Percentiles rank a stretch among this genome's conserved stretches.
phyloP scores from a whole-genome alignment of 2,113 vertebrate species.

The Pardalotus punctatus region DNA sequence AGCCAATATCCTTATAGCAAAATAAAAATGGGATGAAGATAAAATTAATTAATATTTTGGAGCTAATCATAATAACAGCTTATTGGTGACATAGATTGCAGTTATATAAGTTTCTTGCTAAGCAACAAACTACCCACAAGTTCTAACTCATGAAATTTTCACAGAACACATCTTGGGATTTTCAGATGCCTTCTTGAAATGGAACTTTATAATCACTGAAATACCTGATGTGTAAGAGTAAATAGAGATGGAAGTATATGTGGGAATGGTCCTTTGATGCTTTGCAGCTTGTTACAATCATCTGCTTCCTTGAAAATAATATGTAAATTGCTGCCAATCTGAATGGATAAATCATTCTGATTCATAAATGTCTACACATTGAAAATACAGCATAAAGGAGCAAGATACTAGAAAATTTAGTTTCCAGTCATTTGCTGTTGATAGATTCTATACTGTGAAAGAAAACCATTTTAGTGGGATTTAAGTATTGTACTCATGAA shows the following conservation, averaged over 20 bases:
- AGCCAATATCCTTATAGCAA: not conserved
- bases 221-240: not conserved
- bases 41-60: conserved; percentile 3
- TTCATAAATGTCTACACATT: not conserved
- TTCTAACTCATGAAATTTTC: not conserved
- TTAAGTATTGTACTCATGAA: not conserved
- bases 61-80: not conserved
- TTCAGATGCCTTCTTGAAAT: not conserved
- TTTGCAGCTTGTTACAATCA: not conserved
- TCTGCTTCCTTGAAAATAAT: not conserved
- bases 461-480: not conserved
- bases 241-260: not conserved
- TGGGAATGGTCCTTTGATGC: not conserved
- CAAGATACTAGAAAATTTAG: not conserved
- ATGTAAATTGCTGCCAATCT: not conserved
- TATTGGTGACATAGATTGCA: not conserved
- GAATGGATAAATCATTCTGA: not conserved
- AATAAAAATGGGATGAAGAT: not conserved
- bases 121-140: not conserved
- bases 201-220: not conserved
- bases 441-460: not conserved
- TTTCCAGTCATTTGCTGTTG: not conserved
- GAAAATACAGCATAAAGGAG: not conserved
- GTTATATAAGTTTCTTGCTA: not conserved
- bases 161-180: not conserved